Base-by-base conservation (phyloP, 2,113 vertebrate genomes). In the Lophura nycthemera region DNA sequence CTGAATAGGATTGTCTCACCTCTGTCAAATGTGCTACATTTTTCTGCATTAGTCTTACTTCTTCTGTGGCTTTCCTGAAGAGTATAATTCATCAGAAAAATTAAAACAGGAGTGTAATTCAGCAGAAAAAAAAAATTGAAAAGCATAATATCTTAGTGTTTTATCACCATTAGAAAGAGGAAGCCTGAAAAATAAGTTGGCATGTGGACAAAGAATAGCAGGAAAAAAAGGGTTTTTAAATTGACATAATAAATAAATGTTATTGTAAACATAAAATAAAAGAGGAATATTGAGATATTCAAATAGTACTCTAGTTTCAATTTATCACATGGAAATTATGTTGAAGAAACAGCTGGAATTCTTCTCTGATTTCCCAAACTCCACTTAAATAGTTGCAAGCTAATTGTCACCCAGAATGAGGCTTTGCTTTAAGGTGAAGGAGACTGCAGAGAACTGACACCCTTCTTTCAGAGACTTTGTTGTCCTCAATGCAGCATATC, bases 21-120 rank as follows among this genome's bases (percentile, higher is more conserved):
- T 88, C 56, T 80, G 64, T 29, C 76, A 50, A 76, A 80, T 73
- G 69, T 80, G 20, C n/a, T 73, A 13, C 47, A 2, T 75, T 74
- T 54, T 61, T 95, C 70, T 84, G 16, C 38, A 70, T 91, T 89
- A 48, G 72, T 91, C 71, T 75, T 91, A 54, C 29, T 56, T 61
- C 38, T 14, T 70, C 34, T 13, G 7, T 64, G 42, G 7, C 8
- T 54, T 89, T 89, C 85, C 40, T 83, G 71, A 75, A 85, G 12
- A 69, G 12, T 77, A 4, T 60, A 66, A 67, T 78, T 81, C 45
- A 74, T 71, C 25, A 87, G 34, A 85, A 83, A 45, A 29, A 59
- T 48, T 54, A 43, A 61, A 79, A 86, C 52, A 29, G 48, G 24
- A 50, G 14, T 77, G 5, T 64, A 66, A 64, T 78, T 81, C 45